Conservation (phyloP, 2,113 vertebrate species). For the Myxocyprinus asiaticus region DNA sequence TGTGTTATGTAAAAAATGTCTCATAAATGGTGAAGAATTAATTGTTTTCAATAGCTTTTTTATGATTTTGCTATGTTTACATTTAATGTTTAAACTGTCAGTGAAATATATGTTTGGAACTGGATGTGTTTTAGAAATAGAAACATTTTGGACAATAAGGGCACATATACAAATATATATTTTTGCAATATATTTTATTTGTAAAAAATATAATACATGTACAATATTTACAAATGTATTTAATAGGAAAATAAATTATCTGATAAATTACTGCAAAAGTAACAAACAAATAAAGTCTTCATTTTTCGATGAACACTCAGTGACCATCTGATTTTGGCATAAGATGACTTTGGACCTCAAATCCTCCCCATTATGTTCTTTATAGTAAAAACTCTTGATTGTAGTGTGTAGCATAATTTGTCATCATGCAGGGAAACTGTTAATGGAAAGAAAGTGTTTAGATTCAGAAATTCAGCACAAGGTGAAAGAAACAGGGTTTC, state of each 20-base stretch:
- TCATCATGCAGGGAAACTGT: conserved; percentile 25
- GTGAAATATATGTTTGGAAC: no score
- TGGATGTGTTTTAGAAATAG: no score
- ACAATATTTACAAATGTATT: conserved; percentile 17
- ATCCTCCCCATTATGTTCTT: background rate
- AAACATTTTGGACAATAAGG: no score
- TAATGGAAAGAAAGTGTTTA: background rate
- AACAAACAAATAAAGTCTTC: background rate
- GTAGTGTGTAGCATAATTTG: background rate
- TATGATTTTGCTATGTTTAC: no score
- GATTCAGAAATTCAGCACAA: no score
- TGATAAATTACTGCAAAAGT: conserved; percentile 21
- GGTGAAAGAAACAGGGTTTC: no score
- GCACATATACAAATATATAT: no score
- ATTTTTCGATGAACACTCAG: no score
- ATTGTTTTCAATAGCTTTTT: no score
- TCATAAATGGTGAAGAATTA: no score
- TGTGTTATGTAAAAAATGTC: no score
- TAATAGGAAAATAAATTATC: conserved; percentile 34
- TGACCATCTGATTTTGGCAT: background rate
- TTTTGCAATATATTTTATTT: conserved; percentile 8
- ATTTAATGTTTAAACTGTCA: no score
- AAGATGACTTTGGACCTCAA: background rate
- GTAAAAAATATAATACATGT: background rate
- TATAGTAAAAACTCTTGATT: background rate